Percentiles rank a stretch among this genome's conserved stretches.
These are phyloP conservation scores for Sebastes hopkinsi DNA, from an alignment of 2,797 vertebrate genomes.

Conservation along the genomic window DNA sequence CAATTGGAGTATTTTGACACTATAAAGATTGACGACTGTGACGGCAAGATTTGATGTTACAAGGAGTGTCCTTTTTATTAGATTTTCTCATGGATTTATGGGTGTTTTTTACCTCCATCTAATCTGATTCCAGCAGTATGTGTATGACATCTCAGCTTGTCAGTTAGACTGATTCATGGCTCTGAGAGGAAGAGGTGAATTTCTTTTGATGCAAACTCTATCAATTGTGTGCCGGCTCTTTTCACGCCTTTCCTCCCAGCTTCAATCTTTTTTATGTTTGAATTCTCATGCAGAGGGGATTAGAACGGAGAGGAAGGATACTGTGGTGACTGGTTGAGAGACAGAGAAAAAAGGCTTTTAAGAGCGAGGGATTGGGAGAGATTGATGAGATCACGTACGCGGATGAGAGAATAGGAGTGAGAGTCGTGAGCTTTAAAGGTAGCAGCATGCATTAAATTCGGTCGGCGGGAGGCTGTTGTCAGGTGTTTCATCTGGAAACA, in stretches of 20 bases:
- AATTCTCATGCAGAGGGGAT: neutral
- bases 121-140: neutral
- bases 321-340: constrained; percentile 3
- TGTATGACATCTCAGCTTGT: neutral
- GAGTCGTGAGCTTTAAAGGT: constrained; percentile 29
- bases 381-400: constrained; percentile 38
- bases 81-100: neutral
- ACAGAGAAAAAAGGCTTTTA: constrained; percentile 19
- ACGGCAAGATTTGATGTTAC: neutral
- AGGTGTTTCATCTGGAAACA: constrained; percentile 61
- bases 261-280: neutral
- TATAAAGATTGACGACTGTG: neutral
- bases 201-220: neutral
- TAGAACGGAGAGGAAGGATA: neutral
- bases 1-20: neutral
- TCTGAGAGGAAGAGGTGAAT: neutral
- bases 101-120: neutral
- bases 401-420: constrained; percentile 26
- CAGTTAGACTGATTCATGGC: neutral
- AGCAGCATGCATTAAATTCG: constrained; percentile 62
- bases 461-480: constrained; percentile 41
- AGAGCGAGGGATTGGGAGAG: constrained; percentile 28
- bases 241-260: neutral
- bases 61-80: neutral
- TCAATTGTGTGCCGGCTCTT: neutral